phyloP scores from a whole-genome alignment of 2,888 invertebrate species.

The Notodonta dromedarius region DNA sequence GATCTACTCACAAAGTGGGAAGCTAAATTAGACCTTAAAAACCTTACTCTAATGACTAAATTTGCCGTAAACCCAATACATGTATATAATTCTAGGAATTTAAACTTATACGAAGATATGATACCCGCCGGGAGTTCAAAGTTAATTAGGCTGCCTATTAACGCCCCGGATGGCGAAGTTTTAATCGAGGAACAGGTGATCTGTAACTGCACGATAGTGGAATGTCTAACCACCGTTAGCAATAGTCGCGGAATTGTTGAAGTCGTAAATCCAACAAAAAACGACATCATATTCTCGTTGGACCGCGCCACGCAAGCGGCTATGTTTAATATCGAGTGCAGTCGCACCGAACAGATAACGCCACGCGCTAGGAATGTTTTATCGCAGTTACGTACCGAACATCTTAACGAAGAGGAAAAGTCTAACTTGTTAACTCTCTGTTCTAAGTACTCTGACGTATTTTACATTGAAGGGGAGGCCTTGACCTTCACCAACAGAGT shows the following conservation, averaged over 20 bases:
- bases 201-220: slow-evolving; percentile 5
- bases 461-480: no score
- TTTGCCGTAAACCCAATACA: no score
- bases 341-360: no score
- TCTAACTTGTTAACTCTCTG: no score
- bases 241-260: slow-evolving; percentile 5
- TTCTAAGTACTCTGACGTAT: no score
- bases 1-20: slow-evolving; percentile 30
- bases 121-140: slow-evolving; percentile 8
- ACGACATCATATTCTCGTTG: slow-evolving; percentile 12
- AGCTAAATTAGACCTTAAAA: slow-evolving; percentile 29
- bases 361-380: no score
- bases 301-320: not conserved
- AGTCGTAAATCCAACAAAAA: slow-evolving; percentile 1
- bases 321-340: no score
- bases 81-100: no score
- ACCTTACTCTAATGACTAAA: slow-evolving; percentile 18
- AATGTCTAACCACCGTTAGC: slow-evolving; percentile 1
- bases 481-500: no score
- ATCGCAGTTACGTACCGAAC: no score
- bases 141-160: slow-evolving; percentile 8
- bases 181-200: slow-evolving; percentile 6
- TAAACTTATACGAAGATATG: no score
- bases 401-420: no score
- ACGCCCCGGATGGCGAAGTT: slow-evolving; percentile 9